Percentiles rank a stretch among this genome's conserved stretches.
These are phyloP conservation scores for Menidia beryllina DNA, from an alignment of 2,113 vertebrate genomes.

Conservation along the genomic window DNA sequence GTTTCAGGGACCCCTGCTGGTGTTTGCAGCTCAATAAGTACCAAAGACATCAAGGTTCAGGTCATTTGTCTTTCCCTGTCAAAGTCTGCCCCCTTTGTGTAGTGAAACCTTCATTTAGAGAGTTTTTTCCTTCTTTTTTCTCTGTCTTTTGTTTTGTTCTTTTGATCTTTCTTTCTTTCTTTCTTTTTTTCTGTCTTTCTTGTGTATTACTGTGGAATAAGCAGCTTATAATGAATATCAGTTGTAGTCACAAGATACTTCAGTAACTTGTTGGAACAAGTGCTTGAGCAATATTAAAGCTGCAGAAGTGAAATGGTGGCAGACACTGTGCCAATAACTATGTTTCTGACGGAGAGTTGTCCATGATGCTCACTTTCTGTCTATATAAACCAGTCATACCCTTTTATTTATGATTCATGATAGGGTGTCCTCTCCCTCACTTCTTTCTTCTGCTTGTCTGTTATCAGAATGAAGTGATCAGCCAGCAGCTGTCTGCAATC, in stretches of 20 bases:
- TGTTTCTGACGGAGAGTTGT: constrained; percentile 35
- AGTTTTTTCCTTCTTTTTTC: background rate
- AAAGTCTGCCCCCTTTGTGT: constrained; percentile 30
- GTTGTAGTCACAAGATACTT: no score
- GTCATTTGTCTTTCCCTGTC: no score
- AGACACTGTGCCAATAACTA: no score
- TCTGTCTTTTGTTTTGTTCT: background rate
- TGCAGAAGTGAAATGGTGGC: constrained; percentile 3
- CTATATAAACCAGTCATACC: background rate
- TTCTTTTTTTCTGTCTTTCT: constrained; percentile 8
- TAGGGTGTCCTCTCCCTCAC: constrained; percentile 11
- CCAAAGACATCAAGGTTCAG: constrained; percentile 29
- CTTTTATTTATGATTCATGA: background rate
- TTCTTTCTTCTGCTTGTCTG: constrained; percentile 39
- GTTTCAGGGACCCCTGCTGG: constrained; percentile 5
- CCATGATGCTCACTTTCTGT: background rate
- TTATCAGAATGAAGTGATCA: constrained; percentile 95
- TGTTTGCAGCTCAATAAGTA: constrained; percentile 35
- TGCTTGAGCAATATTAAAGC: constrained; percentile 4
- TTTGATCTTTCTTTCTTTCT: background rate
- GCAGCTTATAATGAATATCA: constrained; percentile 40
- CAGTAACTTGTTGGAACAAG: no score
- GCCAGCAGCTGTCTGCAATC: constrained; percentile 94
- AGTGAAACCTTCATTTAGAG: constrained; percentile 3
- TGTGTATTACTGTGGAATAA: constrained; percentile 18